A percentile compares a stretch with the other conserved stretches of the same genome.
phyloP scores from a whole-genome alignment of 2,113 vertebrate species.

The Pelusios castaneus region DNA sequence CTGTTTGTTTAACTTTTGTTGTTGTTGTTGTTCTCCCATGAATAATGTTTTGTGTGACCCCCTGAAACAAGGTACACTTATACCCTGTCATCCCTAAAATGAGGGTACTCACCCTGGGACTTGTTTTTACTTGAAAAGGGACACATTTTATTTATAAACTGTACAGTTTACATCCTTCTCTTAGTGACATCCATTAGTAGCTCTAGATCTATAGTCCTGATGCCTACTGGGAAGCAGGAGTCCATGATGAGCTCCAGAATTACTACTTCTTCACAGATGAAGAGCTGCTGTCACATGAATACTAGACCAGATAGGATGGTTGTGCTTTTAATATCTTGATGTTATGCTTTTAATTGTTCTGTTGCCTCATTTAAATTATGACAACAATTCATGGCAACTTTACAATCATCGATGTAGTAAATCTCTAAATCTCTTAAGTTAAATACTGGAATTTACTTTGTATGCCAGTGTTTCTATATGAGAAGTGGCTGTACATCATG shows the following conservation, averaged over 20 bases:
- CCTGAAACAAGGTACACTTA: not conserved
- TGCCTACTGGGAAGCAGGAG: not conserved
- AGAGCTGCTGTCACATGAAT: not conserved
- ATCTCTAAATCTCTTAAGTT: constrained; percentile 56
- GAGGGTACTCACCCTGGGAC: not conserved
- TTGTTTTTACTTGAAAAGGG: not conserved
- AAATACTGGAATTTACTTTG: constrained; percentile 73
- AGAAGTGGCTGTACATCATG: constrained; percentile 61
- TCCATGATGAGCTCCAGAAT: not conserved
- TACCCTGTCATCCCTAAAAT: not conserved
- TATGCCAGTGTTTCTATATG: constrained; percentile 71
- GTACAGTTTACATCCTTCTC: not conserved
- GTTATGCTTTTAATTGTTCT: constrained; percentile 51
- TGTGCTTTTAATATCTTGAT: constrained; percentile 20
- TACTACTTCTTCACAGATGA: not conserved
- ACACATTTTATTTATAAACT: not conserved
- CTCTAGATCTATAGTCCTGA: not conserved
- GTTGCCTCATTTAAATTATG: constrained; percentile 62
- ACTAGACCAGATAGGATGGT: not conserved
- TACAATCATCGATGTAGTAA: constrained; percentile 46
- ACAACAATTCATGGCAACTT: constrained; percentile 53
- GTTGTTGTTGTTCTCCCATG: not conserved
- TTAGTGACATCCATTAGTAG: not conserved
- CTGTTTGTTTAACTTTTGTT: constrained; percentile 3
- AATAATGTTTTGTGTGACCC: not conserved